A percentile compares a stretch with the other conserved stretches of the same genome.
Evolutionary conservation across 1,140 invertebrate species (phyloP).

Genomic region (Ylistrum balloti): DNA sequence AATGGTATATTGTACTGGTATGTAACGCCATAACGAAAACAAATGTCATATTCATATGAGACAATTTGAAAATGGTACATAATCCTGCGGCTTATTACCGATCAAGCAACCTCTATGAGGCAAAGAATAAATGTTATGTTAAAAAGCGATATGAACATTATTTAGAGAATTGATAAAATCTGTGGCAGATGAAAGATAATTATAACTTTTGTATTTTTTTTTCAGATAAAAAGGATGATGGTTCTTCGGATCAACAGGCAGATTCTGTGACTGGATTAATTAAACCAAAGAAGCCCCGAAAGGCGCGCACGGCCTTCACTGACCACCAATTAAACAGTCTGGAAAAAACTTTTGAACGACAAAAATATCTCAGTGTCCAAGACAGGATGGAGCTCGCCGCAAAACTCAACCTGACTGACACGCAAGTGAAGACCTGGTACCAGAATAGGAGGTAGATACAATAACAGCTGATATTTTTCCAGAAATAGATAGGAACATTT

Average conservation of each 20-base stretch:
- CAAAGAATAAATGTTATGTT: no score
- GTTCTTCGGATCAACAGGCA: background rate
- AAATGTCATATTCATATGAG: no score
- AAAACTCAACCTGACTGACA: constrained; percentile 97
- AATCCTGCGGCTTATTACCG: no score
- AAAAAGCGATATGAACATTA: no score
- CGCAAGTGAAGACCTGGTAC: constrained; percentile 99
- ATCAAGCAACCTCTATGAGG: no score
- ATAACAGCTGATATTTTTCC: no score
- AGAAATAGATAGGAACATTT: no score
- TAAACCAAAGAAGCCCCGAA: constrained; percentile 94
- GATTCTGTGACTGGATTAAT: constrained; percentile 22
- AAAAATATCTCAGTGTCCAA: constrained; percentile 99
- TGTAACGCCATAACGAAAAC: no score
- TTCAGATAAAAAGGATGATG: constrained; percentile 5
- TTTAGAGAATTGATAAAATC: no score
- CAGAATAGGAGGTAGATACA: constrained; percentile 95
- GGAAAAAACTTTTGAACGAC: constrained; percentile 98
- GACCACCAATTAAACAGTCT: constrained; percentile 97
- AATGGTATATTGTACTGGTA: no score
- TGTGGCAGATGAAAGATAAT: no score
- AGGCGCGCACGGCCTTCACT: constrained; percentile 98
- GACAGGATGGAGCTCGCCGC: constrained; percentile 99
- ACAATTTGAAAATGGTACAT: no score
- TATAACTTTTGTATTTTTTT: background rate